Evolutionary conservation across 2,888 invertebrate species (phyloP).

Genomic region (Leucophora obtusa): DNA sequence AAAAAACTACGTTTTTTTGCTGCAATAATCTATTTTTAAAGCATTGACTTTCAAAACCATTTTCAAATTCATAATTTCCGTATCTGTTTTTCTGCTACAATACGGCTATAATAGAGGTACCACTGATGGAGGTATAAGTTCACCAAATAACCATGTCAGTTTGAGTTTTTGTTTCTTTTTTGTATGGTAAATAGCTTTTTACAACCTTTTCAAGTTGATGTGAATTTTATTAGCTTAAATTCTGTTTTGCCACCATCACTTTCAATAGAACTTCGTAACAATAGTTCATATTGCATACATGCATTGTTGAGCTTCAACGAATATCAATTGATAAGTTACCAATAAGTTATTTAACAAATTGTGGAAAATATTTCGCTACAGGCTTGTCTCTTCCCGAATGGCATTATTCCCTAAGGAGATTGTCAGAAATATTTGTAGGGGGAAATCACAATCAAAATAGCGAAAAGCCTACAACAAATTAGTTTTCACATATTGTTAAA

Average conservation of each 20-base stretch:
- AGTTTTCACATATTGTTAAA: too few relatives aligned
- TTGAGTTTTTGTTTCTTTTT: neutral
- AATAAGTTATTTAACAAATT: too few relatives aligned
- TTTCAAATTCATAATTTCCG: constrained; percentile 27
- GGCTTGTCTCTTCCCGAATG: too few relatives aligned
- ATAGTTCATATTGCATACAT: neutral
- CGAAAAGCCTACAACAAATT: too few relatives aligned
- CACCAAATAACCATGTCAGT: neutral
- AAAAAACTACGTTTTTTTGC: too few relatives aligned
- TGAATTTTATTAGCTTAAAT: constrained; percentile 35
- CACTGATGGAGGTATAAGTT: neutral
- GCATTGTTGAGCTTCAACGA: neutral
- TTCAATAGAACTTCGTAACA: neutral
- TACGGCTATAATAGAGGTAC: neutral
- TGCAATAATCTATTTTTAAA: neutral
- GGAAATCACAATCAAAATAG: too few relatives aligned
- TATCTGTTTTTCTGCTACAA: neutral
- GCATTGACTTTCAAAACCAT: neutral
- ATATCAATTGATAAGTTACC: neutral
- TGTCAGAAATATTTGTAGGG: too few relatives aligned
- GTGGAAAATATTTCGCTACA: too few relatives aligned
- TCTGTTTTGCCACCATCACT: constrained; percentile 12
- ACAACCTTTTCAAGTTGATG: constrained; percentile 21
- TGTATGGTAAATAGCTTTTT: constrained; percentile 1
- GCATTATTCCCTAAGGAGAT: too few relatives aligned